Base-by-base conservation (phyloP, 2,888 invertebrate genomes). In the Metallyticus violacea region DNA sequence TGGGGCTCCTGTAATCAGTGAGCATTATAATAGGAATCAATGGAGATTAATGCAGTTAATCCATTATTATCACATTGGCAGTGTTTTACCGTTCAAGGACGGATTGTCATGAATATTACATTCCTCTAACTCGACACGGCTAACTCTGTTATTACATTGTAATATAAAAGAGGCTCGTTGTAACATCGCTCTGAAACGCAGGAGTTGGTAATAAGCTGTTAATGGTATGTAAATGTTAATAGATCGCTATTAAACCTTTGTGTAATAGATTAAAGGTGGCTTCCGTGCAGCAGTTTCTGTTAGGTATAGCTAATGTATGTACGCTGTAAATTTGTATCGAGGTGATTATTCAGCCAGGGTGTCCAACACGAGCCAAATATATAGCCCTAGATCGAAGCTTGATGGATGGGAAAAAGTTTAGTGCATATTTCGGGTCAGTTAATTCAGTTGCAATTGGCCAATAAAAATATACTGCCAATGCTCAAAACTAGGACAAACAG, bases 11-110 rank as follows among this genome's bases (percentile, higher is more conserved):
- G 27, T 80, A 82, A 82, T 82, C 82, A 26, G 82, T 76, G 26
- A 22, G 40, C 76, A 76, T 82, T 82, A 82, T 82, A 40, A 81
- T 81, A 29, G 26, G 81, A 81, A 81, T 81, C 40, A 81, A 81
- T 81, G 81, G n/a, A 30, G 15, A 76, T 82, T 26, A 76, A 81
- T 26, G n/a, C 40, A 25, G 30, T n/a, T 76, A 82, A 76, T 76
- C 26, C 30, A 82, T 82, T 82, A 82, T 76, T 82, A 81, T 40
- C 30, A 30, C 80, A 81, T 30, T 30, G 26, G 62, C 40, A 9
- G 82, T 9, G 81, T 81, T 81, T 81, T 82, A 40, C 82, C 26
- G 15, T 62, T 40, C 9, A 40, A 40, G 40, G 9, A 40, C 40
- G 40, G 2, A 29, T n/a, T 7, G 40, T n/a, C 81, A 81, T 30